Percentiles rank a stretch among this genome's conserved stretches.
phyloP scores from a whole-genome alignment of 2,888 invertebrate genomes.

The Arrhopalites spinosus region DNA sequence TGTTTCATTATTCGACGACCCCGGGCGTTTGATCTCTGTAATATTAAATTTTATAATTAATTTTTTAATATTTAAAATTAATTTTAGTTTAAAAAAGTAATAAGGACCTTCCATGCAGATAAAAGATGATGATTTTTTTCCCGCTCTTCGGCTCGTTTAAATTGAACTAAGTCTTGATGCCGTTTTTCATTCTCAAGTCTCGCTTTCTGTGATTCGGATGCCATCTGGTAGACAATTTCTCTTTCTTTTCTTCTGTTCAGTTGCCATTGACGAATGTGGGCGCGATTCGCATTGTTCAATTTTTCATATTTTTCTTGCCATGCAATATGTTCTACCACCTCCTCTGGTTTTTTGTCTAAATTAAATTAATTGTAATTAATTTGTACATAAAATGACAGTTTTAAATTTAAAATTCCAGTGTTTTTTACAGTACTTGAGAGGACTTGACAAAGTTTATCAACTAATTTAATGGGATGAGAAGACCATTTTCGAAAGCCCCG shows the following conservation, averaged over 20 bases:
- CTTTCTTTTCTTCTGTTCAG: slow-evolving; percentile 39
- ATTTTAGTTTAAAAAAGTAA: neutral
- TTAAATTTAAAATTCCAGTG: neutral
- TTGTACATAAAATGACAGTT: neutral
- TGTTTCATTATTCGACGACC: neutral
- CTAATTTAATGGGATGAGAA: slow-evolving; percentile 14
- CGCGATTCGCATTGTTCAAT: slow-evolving; percentile 39
- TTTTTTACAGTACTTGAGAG: slow-evolving; percentile 8
- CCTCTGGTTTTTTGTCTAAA: slow-evolving; percentile 38
- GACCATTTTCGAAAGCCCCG: slow-evolving; percentile 32
- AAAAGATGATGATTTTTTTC: slow-evolving; percentile 31
- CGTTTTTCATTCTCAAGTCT: slow-evolving; percentile 45
- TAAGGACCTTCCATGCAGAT: slow-evolving; percentile 25
- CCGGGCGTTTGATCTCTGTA: slow-evolving; percentile 7
- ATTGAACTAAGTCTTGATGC: slow-evolving; percentile 38
- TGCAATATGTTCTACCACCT: slow-evolving; percentile 45
- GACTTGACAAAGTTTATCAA: slow-evolving; percentile 9
- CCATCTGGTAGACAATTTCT: slow-evolving; percentile 45
- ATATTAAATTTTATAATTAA: neutral
- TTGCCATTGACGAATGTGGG: slow-evolving; percentile 45
- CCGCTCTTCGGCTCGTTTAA: slow-evolving; percentile 42
- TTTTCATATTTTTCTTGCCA: slow-evolving; percentile 47
- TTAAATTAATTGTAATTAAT: neutral
- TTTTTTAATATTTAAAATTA: neutral
- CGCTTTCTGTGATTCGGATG: slow-evolving; percentile 37